phyloP scores from a whole-genome alignment of 2,888 invertebrate genomes.

The Neoitamus cyanurus region DNA sequence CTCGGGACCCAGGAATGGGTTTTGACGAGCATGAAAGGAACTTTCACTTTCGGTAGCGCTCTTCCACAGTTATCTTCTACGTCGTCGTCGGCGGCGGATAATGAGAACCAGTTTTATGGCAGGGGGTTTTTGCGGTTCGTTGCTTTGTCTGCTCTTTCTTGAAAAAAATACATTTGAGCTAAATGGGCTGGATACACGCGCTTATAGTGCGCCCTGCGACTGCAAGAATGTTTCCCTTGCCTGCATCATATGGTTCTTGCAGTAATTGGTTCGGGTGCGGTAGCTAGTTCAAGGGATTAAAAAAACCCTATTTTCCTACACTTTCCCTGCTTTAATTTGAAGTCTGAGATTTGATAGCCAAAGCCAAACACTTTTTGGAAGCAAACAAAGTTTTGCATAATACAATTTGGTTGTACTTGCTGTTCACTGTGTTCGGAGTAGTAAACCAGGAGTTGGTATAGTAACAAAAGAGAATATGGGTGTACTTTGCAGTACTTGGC shows the following conservation, averaged over 20 bases:
- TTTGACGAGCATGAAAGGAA: slow-evolving; percentile 28
- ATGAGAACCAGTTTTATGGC: not conserved
- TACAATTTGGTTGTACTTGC: no score
- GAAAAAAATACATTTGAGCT: not conserved
- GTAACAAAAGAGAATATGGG: no score
- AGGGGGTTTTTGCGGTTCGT: not conserved
- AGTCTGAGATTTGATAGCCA: not conserved
- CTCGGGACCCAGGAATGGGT: not conserved
- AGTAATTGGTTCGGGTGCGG: not conserved
- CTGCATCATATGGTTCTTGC: not conserved
- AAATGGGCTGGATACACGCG: not conserved
- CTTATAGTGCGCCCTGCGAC: not conserved
- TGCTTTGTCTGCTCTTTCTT: not conserved
- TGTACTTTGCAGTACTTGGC: no score
- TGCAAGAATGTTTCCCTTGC: not conserved
- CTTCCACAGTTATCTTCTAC: not conserved
- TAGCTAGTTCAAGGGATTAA: not conserved
- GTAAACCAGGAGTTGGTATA: no score
- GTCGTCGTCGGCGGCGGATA: not conserved
- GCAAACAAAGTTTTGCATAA: no score
- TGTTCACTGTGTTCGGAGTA: no score
- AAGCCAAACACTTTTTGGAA: no score
- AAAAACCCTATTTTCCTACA: not conserved
- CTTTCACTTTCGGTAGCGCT: slow-evolving; percentile 16
- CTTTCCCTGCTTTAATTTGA: not conserved